Evolutionary conservation across 2,113 vertebrate species (phyloP), one percentile per base, ranked within the genome.

Genomic region (Potamarius usumacintae): DNA sequence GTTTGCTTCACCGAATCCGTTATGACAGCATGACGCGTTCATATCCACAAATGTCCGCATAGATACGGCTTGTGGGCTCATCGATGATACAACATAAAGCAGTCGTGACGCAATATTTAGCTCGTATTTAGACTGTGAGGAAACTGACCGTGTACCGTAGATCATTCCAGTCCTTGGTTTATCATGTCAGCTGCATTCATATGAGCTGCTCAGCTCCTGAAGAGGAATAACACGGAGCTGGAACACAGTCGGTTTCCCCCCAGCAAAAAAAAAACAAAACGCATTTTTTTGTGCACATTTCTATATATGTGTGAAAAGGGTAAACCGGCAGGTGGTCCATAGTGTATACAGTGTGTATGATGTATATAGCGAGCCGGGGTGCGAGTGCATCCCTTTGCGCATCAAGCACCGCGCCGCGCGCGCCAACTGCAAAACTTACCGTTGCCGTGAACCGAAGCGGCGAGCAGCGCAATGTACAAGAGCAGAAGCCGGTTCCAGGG

Each of bases 401-500:
- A 25, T 72, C 52, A 25, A 25, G 17, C 42, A 2, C n/a, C 83
- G 52, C 30, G 57, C 63, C 15, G 53, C 4, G 83, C 30, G 69
- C 53, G 55, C 83, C 30, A 60, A 87, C 87, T 52, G 62, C 71
- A 71, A 92, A 95, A 96, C 98, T 98, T 95, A 97, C 97, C 97
- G 91, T 96, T 95, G 97, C 97, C 96, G 91, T 96, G 95, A 87
- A 94, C 96, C 17, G 97, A 96, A 90, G 95, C 94, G 50, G 95
- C 93, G 94, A 98, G 94, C 81, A 99, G 95, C 94, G 96, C 97
- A 96, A 97, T 93, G 71, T 96, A 97, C 86, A 98, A 93, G 93
- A 98, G 92, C 92, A 97, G 95, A 93, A 96, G 90, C 94, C 96
- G 96, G 96, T 96, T 97, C 97, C 97, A 97, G 88, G 94, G 94